These are phyloP conservation scores for Odontothrips loti DNA, from an alignment of 2,888 invertebrate genomes.

Conservation along the genomic window DNA sequence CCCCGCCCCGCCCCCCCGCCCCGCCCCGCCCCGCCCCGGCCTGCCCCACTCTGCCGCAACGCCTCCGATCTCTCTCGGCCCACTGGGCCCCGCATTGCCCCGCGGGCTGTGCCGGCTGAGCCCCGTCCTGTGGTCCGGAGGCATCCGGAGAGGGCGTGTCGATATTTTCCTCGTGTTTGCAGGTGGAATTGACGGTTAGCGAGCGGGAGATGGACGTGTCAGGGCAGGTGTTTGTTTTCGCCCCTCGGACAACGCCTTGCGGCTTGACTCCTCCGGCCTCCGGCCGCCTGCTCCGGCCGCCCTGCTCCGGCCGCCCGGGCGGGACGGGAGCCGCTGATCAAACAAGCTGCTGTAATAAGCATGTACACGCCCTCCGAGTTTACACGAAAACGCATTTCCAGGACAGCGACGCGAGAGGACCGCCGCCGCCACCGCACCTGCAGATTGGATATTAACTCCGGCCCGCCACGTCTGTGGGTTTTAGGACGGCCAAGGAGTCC, in stretches of 20 bases:
- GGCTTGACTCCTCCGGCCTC: background rate
- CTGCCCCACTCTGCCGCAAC: background rate
- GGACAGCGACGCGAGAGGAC: background rate
- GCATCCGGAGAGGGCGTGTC: slow-evolving; percentile 1
- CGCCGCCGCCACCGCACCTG: background rate
- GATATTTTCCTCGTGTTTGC: slow-evolving; percentile 1
- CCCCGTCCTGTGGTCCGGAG: background rate
- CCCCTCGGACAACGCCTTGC: slow-evolving; percentile 13
- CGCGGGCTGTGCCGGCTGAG: too few species aligned
- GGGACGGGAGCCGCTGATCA: slow-evolving; percentile 10
- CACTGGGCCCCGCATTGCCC: too few species aligned
- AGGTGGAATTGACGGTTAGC: slow-evolving; percentile 19
- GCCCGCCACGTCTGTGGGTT: background rate
- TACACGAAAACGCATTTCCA: background rate
- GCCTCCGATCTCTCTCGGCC: too few species aligned
- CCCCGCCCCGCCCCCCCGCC: background rate
- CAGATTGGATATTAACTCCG: background rate
- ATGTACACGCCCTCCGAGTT: slow-evolving; percentile 16
- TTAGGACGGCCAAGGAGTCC: background rate
- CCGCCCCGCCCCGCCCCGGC: background rate
- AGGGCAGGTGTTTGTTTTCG: slow-evolving; percentile 24
- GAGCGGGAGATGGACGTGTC: slow-evolving; percentile 8
- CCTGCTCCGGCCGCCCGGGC: background rate
- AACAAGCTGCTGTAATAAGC: slow-evolving; percentile 20
- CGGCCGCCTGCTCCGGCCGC: background rate